A percentile compares a stretch with the other conserved stretches of the same genome.
Conservation (phyloP, 2,113 vertebrate species). For the Glaucidium brasilianum region DNA sequence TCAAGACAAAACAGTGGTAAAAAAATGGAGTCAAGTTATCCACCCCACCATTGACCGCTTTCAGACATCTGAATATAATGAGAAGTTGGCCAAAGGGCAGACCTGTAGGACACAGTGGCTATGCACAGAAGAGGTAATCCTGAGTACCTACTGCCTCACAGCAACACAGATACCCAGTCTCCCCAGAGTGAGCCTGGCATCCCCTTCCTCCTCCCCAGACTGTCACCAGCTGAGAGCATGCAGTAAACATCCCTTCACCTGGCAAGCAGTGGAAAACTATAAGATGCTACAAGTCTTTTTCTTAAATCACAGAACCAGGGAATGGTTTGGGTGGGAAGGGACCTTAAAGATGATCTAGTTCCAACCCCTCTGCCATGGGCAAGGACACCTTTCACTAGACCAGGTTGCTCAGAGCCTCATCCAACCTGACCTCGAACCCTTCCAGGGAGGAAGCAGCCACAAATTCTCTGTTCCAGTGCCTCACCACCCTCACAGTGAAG, state of each 20-base stretch:
- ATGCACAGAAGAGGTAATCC: not conserved
- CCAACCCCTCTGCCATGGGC: no score
- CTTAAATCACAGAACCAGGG: not conserved
- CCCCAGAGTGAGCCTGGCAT: not conserved
- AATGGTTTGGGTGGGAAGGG: no score
- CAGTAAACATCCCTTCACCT: not conserved
- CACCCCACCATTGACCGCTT: not conserved
- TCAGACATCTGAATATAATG: accelerated
- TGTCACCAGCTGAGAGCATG: not conserved
- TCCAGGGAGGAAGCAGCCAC: no score
- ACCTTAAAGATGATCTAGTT: no score
- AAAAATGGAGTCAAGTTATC: not conserved
- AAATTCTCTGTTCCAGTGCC: no score
- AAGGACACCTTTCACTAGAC: no score
- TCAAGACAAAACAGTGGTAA: not conserved
- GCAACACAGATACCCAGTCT: not conserved
- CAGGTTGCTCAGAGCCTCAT: no score
- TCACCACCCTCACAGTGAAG: no score
- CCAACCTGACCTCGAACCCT: no score
- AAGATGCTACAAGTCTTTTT: not conserved
- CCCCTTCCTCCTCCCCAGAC: not conserved
- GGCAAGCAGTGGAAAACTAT: not conserved
- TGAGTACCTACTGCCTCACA: not conserved
- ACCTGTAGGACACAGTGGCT: not conserved
- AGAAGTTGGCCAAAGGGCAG: not conserved